Percentiles rank a stretch among this genome's conserved stretches.
Conservation (phyloP, 2,888 invertebrate species). For the Pheosia tremula region DNA sequence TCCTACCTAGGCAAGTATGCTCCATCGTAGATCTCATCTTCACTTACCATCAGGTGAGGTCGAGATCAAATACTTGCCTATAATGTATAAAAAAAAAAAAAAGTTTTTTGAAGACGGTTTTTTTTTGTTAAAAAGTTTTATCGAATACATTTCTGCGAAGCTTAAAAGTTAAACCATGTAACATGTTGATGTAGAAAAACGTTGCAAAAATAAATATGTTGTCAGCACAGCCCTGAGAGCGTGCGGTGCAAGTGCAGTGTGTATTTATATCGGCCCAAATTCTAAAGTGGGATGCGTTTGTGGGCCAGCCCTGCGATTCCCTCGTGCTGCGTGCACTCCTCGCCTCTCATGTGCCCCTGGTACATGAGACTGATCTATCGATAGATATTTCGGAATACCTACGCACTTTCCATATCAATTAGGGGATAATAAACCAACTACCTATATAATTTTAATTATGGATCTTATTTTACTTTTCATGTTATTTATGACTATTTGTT, state of each 20-base stretch:
- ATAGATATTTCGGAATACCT: constrained; percentile 17
- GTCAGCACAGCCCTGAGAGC: constrained; percentile 55
- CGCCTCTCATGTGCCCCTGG: constrained; percentile 49
- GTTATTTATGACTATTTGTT: no score
- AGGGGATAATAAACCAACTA: background rate
- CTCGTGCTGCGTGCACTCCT: constrained; percentile 43
- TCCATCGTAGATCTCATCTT: no score
- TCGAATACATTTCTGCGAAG: background rate
- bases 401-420: background rate
- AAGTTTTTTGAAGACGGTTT: background rate
- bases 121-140: background rate
- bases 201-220: constrained; percentile 4
- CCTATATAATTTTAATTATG: no score
- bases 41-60: no score
- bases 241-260: constrained; percentile 76
- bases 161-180: no score
- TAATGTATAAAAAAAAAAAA: no score
- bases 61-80: no score
- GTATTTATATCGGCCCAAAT: constrained; percentile 82
- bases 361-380: constrained; percentile 36
- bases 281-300: constrained; percentile 84
- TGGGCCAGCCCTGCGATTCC: constrained; percentile 78
- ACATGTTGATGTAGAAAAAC: background rate
- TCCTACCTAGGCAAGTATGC: no score
- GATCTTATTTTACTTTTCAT: no score